Base-by-base conservation (phyloP, 1,140 invertebrate genomes). In the Aphis craccivora region DNA sequence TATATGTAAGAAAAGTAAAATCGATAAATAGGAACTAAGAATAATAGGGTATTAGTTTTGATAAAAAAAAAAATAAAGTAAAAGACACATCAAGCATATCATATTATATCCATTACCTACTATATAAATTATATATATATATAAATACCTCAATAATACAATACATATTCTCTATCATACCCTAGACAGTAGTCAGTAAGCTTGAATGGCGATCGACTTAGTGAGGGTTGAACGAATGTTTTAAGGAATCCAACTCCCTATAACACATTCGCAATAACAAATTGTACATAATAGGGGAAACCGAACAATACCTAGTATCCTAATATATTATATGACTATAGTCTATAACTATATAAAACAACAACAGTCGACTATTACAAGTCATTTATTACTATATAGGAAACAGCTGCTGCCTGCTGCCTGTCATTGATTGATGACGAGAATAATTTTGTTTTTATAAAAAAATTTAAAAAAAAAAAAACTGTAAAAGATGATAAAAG, bases 201-300 rank as follows among this genome's bases (percentile, higher is more conserved):
- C 87, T 89, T 51, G 40, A 55, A 55, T 89, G 53, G 30, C 51
- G 3, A 89, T 89, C 48, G 88, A 89, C 35, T 89, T 89, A 55
- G 22, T 25, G 88, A 89, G 88, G 88, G 88, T 89, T 30, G 20
- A n/a, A 53, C 35, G 22, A 89, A 89, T 53, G 51, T 30, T 89
- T 40, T 37, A 83, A 83, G 83, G 30, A 48, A 30, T 88, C 86
- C 20, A 48, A 30, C 86, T 51, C 45, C 45, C 86, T 51, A 40
- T 40, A 88, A 86, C 40, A 84, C 43, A 86, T 45, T 18, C n/a
- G n/a, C 48, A 55, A 35, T 55, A 37, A 89, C 88, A 89, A 89
- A 55, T 89, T 89, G 35, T 89, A 40, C 3, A 45, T 25, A 55
- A 89, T 89, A 89, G 35, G 88, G 88, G 88, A 55, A 89, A 89